Conservation (phyloP, 23 tunicate genomes). For the Ascidia mentula region DNA sequence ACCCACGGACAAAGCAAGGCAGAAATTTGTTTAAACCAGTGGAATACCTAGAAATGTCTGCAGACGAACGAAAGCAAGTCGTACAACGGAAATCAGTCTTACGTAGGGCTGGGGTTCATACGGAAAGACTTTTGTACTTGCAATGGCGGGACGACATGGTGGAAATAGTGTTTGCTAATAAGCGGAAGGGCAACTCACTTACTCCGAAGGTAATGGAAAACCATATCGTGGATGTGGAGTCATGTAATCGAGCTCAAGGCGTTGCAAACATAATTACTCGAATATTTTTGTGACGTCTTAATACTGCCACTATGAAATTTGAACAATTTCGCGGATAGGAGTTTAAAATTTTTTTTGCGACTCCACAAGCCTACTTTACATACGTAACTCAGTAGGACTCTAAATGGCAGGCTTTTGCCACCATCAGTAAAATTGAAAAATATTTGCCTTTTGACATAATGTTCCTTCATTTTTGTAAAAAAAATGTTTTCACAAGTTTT, state of each 20-base stretch:
- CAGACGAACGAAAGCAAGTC: background rate
- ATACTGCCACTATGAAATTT: no score
- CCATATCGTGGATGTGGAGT: no score
- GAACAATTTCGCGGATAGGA: no score
- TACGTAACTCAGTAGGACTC: no score
- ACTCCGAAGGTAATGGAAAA: slow-evolving; percentile 53
- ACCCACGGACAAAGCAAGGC: background rate
- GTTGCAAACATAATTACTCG: no score
- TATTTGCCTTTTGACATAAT: background rate
- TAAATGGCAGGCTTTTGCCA: no score
- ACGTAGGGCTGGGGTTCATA: background rate
- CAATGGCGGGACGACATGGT: slow-evolving; percentile 57
- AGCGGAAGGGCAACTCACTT: slow-evolving; percentile 32
- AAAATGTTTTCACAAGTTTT: slow-evolving; percentile 26
- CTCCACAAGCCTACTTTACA: no score
- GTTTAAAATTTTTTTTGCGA: no score
- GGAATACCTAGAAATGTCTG: background rate
- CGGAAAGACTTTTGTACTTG: slow-evolving; percentile 36
- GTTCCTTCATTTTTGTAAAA: background rate
- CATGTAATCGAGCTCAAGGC: no score
- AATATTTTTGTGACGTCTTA: no score
- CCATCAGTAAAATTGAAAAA: no score
- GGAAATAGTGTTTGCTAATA: slow-evolving; percentile 71
- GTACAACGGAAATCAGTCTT: background rate
- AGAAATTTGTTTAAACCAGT: background rate